Evolutionary conservation across 1,140 invertebrate genomes (phyloP), one percentile per base, ranked within the genome.

Genomic region (Drosophila jambulina): DNA sequence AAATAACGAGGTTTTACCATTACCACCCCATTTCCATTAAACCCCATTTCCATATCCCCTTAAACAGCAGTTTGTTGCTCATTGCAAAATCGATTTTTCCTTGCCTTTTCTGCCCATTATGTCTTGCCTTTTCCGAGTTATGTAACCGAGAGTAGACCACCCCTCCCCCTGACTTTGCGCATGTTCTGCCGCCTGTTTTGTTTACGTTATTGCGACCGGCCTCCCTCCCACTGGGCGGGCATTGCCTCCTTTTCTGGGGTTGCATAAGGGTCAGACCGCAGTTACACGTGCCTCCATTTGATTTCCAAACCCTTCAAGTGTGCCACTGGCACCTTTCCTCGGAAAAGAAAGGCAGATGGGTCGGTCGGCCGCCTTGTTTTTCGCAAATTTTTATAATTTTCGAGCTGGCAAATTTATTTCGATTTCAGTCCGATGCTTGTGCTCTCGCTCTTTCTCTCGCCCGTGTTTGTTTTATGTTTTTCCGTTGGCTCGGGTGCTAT

Each of bases 281-380:
- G 59, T 61, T 75, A 59, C 85, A 88, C 85, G 85, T 88, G 85
- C 78, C 64, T 53, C 45, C 63, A 85, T 82, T 90, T 49, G 81
- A 81, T 82, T 90, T 85, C 58, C 58, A 90, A 90, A 60, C 85
- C 85, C 71, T 85, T 90, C 81, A 90, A 90, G 85, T 90, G 84
- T 83, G 29, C 46, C 61, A 46, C 84, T 83, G 25, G 34, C 61
- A 46, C 59, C 65, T 75, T 57, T 60, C 45, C 51, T 23, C 2
- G 25, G 32, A 59, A 38, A 54, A 56, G 34, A 12, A 40, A 23
- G 29, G 17, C 51, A 69, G 42, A 69, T 64, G 48, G 63, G 17
- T 65, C 17, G 42, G 23, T 34, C 19, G 13, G 25, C 32, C 21
- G 25, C 19, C 32, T 32, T 15, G 2, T 34, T 48, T 69, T 57